A percentile compares a stretch with the other conserved stretches of the same genome.
Conservation (phyloP, 2,797 vertebrate genomes). For the Pseudochirops corinnae region DNA sequence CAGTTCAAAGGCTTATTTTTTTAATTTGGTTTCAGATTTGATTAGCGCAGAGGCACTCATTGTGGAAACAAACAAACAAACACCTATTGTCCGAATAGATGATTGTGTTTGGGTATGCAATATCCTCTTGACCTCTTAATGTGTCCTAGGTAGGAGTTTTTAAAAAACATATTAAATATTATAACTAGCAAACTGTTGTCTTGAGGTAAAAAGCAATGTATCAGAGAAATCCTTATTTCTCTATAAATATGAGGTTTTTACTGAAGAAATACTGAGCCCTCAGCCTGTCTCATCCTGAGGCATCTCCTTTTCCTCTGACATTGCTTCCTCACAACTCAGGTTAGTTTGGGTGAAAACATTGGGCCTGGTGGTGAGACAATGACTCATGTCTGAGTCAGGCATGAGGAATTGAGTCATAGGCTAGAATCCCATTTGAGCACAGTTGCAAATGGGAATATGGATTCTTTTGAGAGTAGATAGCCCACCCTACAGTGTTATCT, state of each 20-base stretch:
- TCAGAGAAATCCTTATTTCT: background rate
- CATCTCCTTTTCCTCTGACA: background rate
- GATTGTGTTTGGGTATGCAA: background rate
- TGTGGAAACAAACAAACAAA: background rate
- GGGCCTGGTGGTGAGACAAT: background rate
- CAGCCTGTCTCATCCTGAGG: background rate
- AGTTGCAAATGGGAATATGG: background rate
- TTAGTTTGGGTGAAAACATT: slow-evolving; percentile 3
- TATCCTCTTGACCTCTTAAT: background rate
- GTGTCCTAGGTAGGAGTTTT: background rate
- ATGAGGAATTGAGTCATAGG: background rate
- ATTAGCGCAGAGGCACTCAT: too few relatives aligned
- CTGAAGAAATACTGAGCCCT: background rate
- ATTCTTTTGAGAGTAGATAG: background rate
- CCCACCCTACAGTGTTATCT: background rate
- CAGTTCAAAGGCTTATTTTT: too few relatives aligned
- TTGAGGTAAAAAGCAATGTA: background rate
- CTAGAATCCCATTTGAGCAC: background rate
- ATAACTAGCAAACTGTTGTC: background rate
- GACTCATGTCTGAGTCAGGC: background rate
- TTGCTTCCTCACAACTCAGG: background rate
- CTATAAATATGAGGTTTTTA: background rate
- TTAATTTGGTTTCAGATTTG: too few relatives aligned
- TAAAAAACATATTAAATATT: background rate
- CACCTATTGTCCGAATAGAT: background rate